These are phyloP conservation scores for Rhinichthys klamathensis DNA, from an alignment of 2,113 vertebrate species.

Conservation along the genomic window DNA sequence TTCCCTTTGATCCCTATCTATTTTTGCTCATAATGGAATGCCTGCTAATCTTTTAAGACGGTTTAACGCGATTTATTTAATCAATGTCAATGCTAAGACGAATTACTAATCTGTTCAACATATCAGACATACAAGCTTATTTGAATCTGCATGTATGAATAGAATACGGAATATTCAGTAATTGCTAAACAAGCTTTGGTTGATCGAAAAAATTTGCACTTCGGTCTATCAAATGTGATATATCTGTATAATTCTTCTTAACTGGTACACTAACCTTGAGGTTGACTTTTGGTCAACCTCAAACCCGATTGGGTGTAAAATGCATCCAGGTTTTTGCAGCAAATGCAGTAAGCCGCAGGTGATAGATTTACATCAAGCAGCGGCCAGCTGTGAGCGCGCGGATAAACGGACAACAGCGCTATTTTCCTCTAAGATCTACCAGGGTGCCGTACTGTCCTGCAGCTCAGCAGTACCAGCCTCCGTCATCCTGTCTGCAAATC, in stretches of 20 bases:
- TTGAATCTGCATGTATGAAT: constrained; percentile 26
- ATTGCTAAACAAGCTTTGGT: constrained; percentile 12
- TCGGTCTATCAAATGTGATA: neutral
- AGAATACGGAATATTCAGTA: constrained; percentile 43
- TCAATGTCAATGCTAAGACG: constrained; percentile 55
- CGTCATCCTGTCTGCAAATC: constrained; percentile 43
- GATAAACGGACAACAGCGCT: neutral
- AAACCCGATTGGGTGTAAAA: neutral
- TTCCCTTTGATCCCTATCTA: constrained; percentile 54
- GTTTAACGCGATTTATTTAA: constrained; percentile 56
- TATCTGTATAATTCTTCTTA: neutral
- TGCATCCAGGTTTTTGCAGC: neutral
- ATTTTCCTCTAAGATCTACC: neutral
- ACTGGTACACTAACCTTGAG: no score
- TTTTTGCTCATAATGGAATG: constrained; percentile 42
- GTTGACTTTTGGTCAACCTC: neutral
- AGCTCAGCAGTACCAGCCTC: constrained; percentile 16
- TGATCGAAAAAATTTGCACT: neutral
- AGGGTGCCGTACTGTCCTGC: constrained; percentile 20
- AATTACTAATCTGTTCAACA: constrained; percentile 55
- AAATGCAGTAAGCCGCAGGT: constrained; percentile 21
- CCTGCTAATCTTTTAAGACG: constrained; percentile 59
- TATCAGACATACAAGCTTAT: constrained; percentile 52
- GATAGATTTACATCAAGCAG: constrained; percentile 34
- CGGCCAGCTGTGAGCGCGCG: neutral